Conservation (phyloP, 2,888 invertebrate species). For the Pseudococcus jackbeardsleyi region DNA sequence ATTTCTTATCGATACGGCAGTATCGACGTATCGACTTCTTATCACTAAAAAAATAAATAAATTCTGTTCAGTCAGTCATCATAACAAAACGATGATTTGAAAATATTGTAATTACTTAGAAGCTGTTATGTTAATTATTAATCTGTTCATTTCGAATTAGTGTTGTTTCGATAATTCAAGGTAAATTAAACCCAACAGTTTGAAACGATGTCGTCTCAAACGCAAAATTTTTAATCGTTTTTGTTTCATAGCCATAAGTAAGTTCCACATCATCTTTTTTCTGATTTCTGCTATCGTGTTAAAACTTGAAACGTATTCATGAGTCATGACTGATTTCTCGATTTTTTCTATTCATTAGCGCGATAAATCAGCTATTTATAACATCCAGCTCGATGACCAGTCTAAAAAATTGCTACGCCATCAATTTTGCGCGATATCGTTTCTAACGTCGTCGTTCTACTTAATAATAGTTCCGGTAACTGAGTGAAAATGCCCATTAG, state of each 20-base stretch:
- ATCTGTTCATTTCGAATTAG: background rate
- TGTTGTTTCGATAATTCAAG: background rate
- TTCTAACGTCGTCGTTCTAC: background rate
- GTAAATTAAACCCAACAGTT: background rate
- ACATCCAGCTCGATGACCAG: background rate
- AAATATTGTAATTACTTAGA: background rate
- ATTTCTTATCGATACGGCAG: too few species aligned
- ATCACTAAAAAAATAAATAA: background rate
- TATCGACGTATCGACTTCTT: background rate
- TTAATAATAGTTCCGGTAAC: background rate
- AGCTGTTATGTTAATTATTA: background rate
- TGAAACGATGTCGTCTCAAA: background rate
- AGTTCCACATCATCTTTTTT: slow-evolving; percentile 29
- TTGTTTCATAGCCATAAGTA: background rate
- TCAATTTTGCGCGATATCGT: background rate
- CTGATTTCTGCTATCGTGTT: background rate
- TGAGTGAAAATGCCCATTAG: background rate
- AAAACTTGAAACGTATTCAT: background rate
- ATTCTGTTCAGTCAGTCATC: too few species aligned
- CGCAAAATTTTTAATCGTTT: slow-evolving; percentile 13
- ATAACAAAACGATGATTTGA: background rate
- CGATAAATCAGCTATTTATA: background rate
- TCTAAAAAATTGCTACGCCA: background rate
- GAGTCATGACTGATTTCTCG: too few species aligned
- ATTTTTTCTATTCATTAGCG: background rate